A percentile compares a stretch with the other conserved stretches of the same genome.
Evolutionary conservation across 2,113 vertebrate genomes (phyloP).

Genomic region (Lethenteron reissneri): DNA sequence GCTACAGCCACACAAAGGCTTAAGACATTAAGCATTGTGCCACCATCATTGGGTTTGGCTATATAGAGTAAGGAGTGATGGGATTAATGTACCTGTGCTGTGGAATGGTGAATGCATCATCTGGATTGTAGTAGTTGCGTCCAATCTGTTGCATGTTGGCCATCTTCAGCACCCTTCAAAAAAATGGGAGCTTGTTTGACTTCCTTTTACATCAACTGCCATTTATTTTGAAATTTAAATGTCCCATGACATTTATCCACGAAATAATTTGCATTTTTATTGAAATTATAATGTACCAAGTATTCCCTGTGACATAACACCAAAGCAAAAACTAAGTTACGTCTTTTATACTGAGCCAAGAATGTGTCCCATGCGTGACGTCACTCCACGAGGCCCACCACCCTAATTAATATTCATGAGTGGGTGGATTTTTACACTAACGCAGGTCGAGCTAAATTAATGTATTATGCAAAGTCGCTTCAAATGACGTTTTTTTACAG

Average conservation of each 20-base stretch:
- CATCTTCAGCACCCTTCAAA: conserved; percentile 22
- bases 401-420: too few relatives aligned
- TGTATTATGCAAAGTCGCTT: too few relatives aligned
- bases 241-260: neutral
- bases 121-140: conserved; percentile 22
- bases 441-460: too few relatives aligned
- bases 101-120: conserved; percentile 19
- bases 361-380: too few relatives aligned
- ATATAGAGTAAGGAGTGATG: neutral
- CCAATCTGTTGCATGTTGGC: conserved; percentile 23
- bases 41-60: neutral
- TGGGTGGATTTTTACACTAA: too few relatives aligned
- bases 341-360: too few relatives aligned
- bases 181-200: neutral
- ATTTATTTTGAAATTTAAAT: neutral
- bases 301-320: neutral
- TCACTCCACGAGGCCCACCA: too few relatives aligned
- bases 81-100: conserved; percentile 19
- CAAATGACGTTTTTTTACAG: too few relatives aligned
- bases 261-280: neutral
- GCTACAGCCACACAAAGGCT: too few relatives aligned
- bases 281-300: neutral
- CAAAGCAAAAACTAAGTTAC: too few relatives aligned
- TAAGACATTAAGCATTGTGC: neutral
- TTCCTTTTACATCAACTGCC: neutral